phyloP scores from a whole-genome alignment of 2,797 vertebrate genomes.

The Onychomys torridus region DNA sequence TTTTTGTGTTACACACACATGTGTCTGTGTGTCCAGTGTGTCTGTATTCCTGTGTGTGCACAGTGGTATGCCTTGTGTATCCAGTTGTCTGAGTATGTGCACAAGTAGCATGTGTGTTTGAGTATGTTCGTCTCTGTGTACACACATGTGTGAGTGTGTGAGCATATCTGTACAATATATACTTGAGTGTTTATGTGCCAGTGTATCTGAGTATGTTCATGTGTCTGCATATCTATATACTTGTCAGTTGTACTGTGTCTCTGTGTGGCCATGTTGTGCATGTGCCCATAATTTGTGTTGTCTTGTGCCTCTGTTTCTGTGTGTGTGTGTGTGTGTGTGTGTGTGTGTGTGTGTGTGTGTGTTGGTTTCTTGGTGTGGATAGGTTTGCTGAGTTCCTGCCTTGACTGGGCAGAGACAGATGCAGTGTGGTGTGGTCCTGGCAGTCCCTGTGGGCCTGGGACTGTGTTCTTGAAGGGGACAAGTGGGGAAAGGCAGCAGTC shows the following conservation, averaged over 20 bases:
- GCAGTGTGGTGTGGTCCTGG: not conserved
- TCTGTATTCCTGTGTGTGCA: not conserved
- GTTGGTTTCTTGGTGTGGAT: not conserved
- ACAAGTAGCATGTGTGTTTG: not conserved
- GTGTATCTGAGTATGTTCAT: not conserved
- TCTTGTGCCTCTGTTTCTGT: not conserved
- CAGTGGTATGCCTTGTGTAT: not conserved
- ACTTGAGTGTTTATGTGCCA: not conserved
- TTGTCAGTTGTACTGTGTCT: not conserved
- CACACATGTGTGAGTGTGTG: not conserved
- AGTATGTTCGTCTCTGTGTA: not conserved
- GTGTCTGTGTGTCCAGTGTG: too few relatives aligned
- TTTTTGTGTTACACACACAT: too few relatives aligned
- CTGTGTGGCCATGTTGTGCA: not conserved
- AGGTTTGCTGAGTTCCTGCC: not conserved
- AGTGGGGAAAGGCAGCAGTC: not conserved
- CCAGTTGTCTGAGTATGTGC: not conserved
- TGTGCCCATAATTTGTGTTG: not conserved
- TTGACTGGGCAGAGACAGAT: not conserved
- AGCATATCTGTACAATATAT: not conserved
- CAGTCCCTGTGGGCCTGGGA: not conserved
- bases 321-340: not conserved
- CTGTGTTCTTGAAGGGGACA: not conserved
- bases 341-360: not conserved
- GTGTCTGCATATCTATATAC: not conserved